Base-by-base conservation (phyloP, 2,888 invertebrate genomes). In the Heteromurus nitidus region DNA sequence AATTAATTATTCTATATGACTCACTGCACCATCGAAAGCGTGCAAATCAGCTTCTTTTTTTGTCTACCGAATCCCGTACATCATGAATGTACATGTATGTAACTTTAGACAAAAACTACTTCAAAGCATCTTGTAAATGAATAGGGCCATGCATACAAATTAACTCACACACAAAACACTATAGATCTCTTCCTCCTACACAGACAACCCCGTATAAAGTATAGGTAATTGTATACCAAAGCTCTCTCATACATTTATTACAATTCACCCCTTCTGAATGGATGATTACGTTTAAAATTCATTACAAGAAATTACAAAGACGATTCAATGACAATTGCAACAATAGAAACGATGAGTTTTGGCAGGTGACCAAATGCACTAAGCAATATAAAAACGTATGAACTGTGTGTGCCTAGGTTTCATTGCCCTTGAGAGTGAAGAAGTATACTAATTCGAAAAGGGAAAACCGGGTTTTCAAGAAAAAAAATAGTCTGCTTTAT, bases 401-500 rank as follows among this genome's bases (percentile, higher is more conserved):
- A 55, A 20, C 24, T 55, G 20, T 44, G n/a, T n/a, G n/a, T n/a
- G n/a, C n/a, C n/a, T 55, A 76, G 30, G 60, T 68, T 76, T 76
- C 76, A 76, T 76, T 76, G 68, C 76, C 76, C 76, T 76, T 68
- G 68, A 53, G 65, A 26, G 24, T 26, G 53, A 20, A n/a, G n/a
- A 3, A n/a, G 16, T n/a, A n/a, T 70, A 36, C 58, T 16, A 30
- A 5, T 47, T n/a, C 28, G 11, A 31, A 20, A 53, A 53, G 47
- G 20, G 28, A 42, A 74, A 76, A 76, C 68, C 76, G 68, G 68
- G 76, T 76, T 76, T 76, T 68, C 47, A 31, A 65, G 74, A 67
- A 65, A 36, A 68, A 55, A 75, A 75, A 55, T 75, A 62, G 36
- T 24, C 53, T 75, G 65, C 65, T 75, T 75, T 75, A 65, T 65